phyloP scores from a whole-genome alignment of 2,113 vertebrate genomes.

The Scalopus aquaticus region DNA sequence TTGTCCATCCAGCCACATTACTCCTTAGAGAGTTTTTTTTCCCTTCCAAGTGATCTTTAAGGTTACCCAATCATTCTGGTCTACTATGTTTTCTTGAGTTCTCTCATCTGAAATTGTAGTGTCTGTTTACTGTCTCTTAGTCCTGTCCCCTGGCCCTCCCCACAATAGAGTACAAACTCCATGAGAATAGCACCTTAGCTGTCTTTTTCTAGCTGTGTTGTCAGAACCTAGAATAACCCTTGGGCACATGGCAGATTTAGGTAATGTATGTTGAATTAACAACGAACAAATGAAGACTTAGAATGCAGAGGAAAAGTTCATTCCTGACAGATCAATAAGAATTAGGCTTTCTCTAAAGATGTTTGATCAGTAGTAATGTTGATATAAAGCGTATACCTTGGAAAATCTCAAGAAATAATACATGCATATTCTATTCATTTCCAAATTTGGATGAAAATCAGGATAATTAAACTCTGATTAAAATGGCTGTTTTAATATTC shows the following conservation, averaged over 20 bases:
- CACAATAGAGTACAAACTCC: neutral
- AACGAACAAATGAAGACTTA: neutral
- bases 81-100: neutral
- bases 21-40: neutral
- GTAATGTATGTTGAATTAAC: neutral
- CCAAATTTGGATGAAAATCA: slow-evolving; percentile 21
- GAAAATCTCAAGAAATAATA: slow-evolving; percentile 23
- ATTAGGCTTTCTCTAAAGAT: neutral
- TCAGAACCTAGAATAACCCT: neutral
- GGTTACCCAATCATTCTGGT: neutral
- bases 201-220: neutral
- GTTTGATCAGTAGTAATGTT: neutral
- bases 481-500: neutral
- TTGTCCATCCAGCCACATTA: neutral
- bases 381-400: neutral
- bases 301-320: slow-evolving; percentile 7
- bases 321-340: neutral
- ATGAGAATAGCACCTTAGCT: neutral
- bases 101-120: neutral
- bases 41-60: neutral
- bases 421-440: neutral
- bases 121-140: neutral
- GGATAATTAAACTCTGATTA: slow-evolving; percentile 33
- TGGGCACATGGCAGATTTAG: neutral
- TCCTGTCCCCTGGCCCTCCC: neutral